Conservation (phyloP, 2,888 invertebrate genomes). For the Cremastinae sp. region DNA sequence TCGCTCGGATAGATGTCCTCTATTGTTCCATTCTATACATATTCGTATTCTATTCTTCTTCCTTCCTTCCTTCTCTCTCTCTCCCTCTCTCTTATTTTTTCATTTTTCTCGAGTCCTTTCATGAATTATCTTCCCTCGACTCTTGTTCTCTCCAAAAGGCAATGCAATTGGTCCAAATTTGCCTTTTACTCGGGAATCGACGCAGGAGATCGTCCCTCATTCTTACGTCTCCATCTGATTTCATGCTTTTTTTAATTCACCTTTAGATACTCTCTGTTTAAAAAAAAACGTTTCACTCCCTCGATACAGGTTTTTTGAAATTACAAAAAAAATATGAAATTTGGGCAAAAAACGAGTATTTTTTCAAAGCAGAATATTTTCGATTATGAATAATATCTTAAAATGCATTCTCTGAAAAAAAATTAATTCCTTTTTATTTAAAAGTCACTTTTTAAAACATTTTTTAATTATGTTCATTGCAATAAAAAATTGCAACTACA, state of each 20-base stretch:
- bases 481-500: no score
- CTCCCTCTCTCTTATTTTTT: background rate
- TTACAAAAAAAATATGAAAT: no score
- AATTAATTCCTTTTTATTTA: no score
- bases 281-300: no score
- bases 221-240: background rate
- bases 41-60: slow-evolving; percentile 28
- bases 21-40: slow-evolving; percentile 41
- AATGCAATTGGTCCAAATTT: slow-evolving; percentile 51
- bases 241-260: background rate
- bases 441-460: no score
- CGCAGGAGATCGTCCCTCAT: background rate
- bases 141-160: slow-evolving; percentile 17
- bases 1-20: slow-evolving; percentile 39
- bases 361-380: no score
- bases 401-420: no score
- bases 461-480: no score
- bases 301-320: no score
- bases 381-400: no score
- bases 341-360: no score
- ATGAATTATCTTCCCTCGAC: background rate
- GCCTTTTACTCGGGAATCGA: slow-evolving; percentile 14
- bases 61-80: background rate
- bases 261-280: no score
- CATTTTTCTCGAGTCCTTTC: slow-evolving; percentile 5